Percentiles rank a stretch among this genome's conserved stretches.
Conservation (phyloP, 2,113 vertebrate species). For the Pungitius pungitius region DNA sequence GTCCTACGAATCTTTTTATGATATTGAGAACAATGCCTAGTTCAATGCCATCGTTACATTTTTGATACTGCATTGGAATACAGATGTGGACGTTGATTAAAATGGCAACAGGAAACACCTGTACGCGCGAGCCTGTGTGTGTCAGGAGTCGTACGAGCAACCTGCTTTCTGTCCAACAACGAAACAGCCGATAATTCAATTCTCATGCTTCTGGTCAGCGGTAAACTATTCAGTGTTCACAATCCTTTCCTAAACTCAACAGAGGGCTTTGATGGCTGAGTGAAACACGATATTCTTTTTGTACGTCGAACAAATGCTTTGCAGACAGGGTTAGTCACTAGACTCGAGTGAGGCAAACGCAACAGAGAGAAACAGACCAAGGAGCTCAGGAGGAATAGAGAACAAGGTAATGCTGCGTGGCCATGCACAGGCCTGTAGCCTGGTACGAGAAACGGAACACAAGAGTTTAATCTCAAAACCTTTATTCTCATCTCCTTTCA, state of each 20-base stretch:
- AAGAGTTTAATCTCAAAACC: conserved; percentile 61
- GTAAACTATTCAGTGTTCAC: background rate
- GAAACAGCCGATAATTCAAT: background rate
- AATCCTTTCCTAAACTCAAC: background rate
- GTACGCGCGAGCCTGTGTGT: too few species aligned
- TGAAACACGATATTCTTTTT: background rate
- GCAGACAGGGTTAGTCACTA: background rate
- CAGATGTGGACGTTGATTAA: too few species aligned
- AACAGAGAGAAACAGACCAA: background rate
- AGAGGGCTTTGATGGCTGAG: background rate
- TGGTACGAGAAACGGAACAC: conserved; percentile 21
- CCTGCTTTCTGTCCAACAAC: background rate
- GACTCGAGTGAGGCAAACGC: background rate
- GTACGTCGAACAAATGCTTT: background rate
- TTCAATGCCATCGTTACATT: background rate
- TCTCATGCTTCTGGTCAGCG: background rate
- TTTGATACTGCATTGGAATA: background rate
- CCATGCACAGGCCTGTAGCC: conserved; percentile 12
- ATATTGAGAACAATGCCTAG: background rate
- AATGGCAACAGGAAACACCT: too few species aligned
- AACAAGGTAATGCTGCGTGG: conserved; percentile 13
- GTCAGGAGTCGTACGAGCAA: too few species aligned
- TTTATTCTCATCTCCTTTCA: conserved; percentile 49
- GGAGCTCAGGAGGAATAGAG: conserved; percentile 17
- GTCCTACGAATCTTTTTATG: background rate